Evolutionary conservation across 2,113 vertebrate species (phyloP).

Genomic region (Acrocephalus kingi): DNA sequence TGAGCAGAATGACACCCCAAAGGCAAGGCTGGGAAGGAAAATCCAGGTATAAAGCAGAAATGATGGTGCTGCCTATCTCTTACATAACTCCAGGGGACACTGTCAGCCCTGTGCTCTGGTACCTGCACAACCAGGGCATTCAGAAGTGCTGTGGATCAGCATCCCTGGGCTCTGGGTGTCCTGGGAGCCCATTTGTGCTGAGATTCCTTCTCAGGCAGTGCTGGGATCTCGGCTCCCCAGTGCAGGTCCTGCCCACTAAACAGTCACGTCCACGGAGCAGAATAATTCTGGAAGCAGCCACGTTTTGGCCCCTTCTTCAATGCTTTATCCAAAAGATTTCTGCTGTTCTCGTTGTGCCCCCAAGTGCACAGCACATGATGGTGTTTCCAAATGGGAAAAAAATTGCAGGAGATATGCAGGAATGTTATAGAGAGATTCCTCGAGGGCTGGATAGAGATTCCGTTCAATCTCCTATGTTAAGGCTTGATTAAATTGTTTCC

Average conservation of each 20-base stretch:
- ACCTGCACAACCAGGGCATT: neutral
- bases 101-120: neutral
- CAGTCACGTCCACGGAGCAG: neutral
- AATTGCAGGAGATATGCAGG: neutral
- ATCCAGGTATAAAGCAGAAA: neutral
- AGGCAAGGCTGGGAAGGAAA: neutral
- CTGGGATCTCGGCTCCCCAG: neutral
- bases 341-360: neutral
- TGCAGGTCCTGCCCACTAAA: neutral
- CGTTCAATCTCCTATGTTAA: neutral
- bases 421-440: neutral
- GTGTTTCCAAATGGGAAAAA: neutral
- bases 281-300: neutral
- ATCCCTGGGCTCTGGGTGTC: neutral
- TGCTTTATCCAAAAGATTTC: neutral
- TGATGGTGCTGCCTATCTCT: neutral
- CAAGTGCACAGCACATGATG: neutral
- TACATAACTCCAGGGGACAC: neutral
- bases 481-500: constrained; percentile 33
- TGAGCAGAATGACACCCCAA: neutral
- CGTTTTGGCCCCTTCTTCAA: neutral
- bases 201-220: neutral
- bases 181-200: neutral
- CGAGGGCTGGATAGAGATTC: neutral
- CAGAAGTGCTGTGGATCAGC: neutral